Conservation (phyloP, 2,113 vertebrate genomes). For the Ahaetulla prasina region DNA sequence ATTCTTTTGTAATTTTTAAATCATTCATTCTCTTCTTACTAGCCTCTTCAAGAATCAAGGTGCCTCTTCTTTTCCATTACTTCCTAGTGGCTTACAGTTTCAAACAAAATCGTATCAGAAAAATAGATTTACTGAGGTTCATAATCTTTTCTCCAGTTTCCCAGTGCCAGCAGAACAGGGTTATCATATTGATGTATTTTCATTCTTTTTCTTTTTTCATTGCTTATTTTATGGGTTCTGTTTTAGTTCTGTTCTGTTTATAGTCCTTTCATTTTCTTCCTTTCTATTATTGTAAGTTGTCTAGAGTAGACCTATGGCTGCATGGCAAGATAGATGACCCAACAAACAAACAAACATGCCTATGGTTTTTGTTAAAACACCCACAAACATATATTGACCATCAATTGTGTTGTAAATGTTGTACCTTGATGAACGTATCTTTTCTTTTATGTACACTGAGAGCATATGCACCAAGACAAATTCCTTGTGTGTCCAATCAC, state of each 20-base stretch:
- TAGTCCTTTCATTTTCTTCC: neutral
- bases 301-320: neutral
- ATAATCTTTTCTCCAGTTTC: neutral
- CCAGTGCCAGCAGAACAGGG: neutral
- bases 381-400: too few relatives aligned
- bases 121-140: neutral
- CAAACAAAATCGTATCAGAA: neutral
- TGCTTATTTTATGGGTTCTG: neutral
- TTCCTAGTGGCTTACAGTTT: neutral
- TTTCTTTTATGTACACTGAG: too few relatives aligned
- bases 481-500: too few relatives aligned
- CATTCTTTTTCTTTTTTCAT: neutral
- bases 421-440: too few relatives aligned
- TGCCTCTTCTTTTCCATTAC: neutral
- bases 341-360: neutral
- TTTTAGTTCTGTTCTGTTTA: neutral
- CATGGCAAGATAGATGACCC: neutral
- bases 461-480: too few relatives aligned
- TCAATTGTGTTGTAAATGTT: too few relatives aligned
- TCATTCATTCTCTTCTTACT: neutral
- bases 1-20: neutral
- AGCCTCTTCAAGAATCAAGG: neutral
- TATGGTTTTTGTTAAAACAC: too few relatives aligned
- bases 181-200: neutral
- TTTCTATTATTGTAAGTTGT: neutral